These are phyloP conservation scores for Aethes cnicana DNA, from an alignment of 2,888 invertebrate genomes.

Conservation along the genomic window DNA sequence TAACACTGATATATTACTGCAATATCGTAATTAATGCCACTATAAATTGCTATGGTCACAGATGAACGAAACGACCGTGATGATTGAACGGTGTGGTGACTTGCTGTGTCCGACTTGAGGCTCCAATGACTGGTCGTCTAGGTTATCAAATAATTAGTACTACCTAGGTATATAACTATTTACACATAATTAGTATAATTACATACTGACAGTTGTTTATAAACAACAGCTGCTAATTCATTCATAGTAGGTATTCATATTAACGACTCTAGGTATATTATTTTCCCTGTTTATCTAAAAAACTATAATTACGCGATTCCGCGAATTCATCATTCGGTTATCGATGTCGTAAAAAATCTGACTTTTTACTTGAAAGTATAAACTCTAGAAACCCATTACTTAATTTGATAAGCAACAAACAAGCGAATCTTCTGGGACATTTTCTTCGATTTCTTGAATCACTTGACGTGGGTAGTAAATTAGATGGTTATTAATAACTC, in stretches of 20 bases:
- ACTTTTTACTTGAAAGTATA: not conserved
- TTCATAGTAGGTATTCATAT: too few species aligned
- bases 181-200: too few species aligned
- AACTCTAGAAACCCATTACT: not conserved
- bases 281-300: too few species aligned
- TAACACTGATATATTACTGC: constrained; percentile 4
- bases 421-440: not conserved
- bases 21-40: constrained; percentile 18
- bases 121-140: too few species aligned
- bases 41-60: constrained; percentile 19
- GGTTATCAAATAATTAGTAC: too few species aligned
- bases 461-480: constrained; percentile 1
- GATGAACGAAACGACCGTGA: constrained; percentile 5
- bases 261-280: too few species aligned
- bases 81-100: not conserved
- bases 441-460: not conserved
- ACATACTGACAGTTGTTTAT: too few species aligned
- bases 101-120: not conserved
- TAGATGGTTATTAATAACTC: constrained; percentile 13
- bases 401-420: not conserved
- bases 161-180: too few species aligned
- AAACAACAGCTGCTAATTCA: too few species aligned
- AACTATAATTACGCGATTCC: too few species aligned
- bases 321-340: constrained; percentile 1
- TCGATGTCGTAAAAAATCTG: not conserved